A percentile compares a stretch with the other conserved stretches of the same genome.
phyloP scores from a whole-genome alignment of 2,888 invertebrate species.

The Trachelus troglodyta region DNA sequence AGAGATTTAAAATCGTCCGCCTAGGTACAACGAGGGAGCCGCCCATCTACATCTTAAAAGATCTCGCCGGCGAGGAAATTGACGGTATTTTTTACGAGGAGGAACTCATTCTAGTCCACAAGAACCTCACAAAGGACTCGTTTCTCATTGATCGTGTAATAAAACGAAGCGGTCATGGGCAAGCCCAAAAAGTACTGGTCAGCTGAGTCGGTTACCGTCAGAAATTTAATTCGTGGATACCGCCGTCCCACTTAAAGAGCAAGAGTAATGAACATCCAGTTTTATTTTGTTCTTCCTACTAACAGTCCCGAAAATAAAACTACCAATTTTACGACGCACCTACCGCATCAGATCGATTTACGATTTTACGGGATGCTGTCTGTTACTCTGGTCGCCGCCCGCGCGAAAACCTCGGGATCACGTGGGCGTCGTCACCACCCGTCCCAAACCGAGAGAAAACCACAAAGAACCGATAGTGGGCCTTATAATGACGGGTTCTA shows the following conservation, averaged over 20 bases:
- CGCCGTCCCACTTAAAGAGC: neutral
- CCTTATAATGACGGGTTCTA: too few species aligned
- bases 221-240: slow-evolving; percentile 40
- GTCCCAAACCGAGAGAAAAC: too few species aligned
- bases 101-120: slow-evolving; percentile 33
- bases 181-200: too few species aligned
- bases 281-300: slow-evolving; percentile 38
- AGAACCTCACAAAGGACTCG: neutral
- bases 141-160: too few species aligned
- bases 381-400: slow-evolving; percentile 26
- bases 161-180: slow-evolving; percentile 23
- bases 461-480: too few species aligned
- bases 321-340: slow-evolving; percentile 36
- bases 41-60: slow-evolving; percentile 34
- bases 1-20: neutral
- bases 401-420: neutral
- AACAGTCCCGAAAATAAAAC: slow-evolving; percentile 44
- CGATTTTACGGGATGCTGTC: slow-evolving; percentile 39
- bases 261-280: slow-evolving; percentile 25
- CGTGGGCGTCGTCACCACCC: too few species aligned
- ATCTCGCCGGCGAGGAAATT: slow-evolving; percentile 34
- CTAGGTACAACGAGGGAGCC: slow-evolving; percentile 16
- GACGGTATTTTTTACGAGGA: slow-evolving; percentile 38
- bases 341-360: slow-evolving; percentile 31
- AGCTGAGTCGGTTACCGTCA: slow-evolving; percentile 39